Base-by-base conservation (phyloP, 2,888 invertebrate genomes). In the Epirrhoe alternata region DNA sequence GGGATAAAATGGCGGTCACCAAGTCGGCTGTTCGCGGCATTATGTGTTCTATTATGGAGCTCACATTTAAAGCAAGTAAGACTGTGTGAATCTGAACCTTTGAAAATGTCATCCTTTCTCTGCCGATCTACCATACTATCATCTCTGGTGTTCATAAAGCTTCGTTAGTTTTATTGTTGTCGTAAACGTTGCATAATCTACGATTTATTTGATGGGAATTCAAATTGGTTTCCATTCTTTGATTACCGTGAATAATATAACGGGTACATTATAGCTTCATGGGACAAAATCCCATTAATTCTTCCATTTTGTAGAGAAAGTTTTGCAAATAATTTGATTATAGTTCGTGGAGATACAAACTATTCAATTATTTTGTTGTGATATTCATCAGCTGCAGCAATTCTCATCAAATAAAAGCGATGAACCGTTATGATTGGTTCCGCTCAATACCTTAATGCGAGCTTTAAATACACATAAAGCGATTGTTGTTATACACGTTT, bases 21-120 rank as follows among this genome's bases (percentile, higher is more conserved):
- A 92, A 90, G 77, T 88, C 92, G 53, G 87, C 86, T 60, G 90
- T 93, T 59, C 90, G 93, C 67, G 93, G 93, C 68, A 86, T 92
- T 75, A 93, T 93, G 93, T 93, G 92, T 77, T 88, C 92, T 66
- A 86, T 93, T 72, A 90, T 93, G 92, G 93, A 93, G 82, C 88
- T 93, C 76, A 93, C 93, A 69, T 93, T 93, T 77, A 92, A 88
- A 93, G 93, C 93, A 89, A 93, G 93, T 93, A 92, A 92, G 74
- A 69, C 59, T 59, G 68, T 45, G 68, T 62, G 68, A 57, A 56
- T 50, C 55, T 59, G 54, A 63, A 69, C 68, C 50, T 51, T 8
- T 61, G 61, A 64, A 70, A 74, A 71, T 69, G 65, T 64, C 66
- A 74, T 60, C 69, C 72, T 72, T 72, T 74, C 74, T 72, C 72